Percentiles rank a stretch among this genome's conserved stretches.
Evolutionary conservation across 2,888 invertebrate genomes (phyloP).

Genomic region (Trachelus tabidus): DNA sequence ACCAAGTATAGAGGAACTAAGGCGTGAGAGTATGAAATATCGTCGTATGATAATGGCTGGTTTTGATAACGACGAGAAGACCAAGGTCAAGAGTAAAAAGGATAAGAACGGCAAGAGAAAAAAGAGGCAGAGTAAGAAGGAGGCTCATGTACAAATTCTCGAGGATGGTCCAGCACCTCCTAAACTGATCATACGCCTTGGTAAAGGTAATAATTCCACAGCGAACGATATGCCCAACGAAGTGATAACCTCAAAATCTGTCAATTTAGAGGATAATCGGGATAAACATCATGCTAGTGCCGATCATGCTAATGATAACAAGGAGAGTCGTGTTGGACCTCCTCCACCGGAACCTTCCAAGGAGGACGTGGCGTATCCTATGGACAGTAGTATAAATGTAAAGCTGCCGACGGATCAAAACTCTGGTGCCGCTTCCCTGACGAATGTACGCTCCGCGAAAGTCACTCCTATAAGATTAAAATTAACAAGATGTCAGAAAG

Average conservation of each 20-base stretch:
- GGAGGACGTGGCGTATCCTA: slow-evolving; percentile 16
- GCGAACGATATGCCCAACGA: slow-evolving; percentile 7
- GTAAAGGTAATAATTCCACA: slow-evolving; percentile 49
- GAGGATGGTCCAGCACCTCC: slow-evolving; percentile 71
- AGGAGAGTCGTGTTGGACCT: slow-evolving; percentile 46
- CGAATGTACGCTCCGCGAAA: slow-evolving; percentile 74
- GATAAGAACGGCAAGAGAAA: slow-evolving; percentile 71
- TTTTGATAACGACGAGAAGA: slow-evolving; percentile 77
- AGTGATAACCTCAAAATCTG: not conserved
- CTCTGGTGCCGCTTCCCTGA: slow-evolving; percentile 64
- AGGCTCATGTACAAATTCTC: slow-evolving; percentile 70
- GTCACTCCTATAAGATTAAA: slow-evolving; percentile 86
- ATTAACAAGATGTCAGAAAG: slow-evolving; percentile 83
- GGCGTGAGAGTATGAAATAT: slow-evolving; percentile 88
- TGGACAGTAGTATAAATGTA: slow-evolving; percentile 26
- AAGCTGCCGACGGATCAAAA: slow-evolving; percentile 63
- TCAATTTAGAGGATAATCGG: not conserved
- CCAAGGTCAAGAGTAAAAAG: slow-evolving; percentile 65
- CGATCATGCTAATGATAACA: slow-evolving; percentile 16
- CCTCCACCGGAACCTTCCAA: slow-evolving; percentile 26
- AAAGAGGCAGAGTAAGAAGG: slow-evolving; percentile 66
- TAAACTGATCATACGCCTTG: slow-evolving; percentile 82
- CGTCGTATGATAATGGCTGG: slow-evolving; percentile 86
- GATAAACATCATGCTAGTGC: not conserved
- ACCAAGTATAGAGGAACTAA: slow-evolving; percentile 83